phyloP scores from a whole-genome alignment of 2,888 invertebrate species.

The Ceriagrion tenellum region DNA sequence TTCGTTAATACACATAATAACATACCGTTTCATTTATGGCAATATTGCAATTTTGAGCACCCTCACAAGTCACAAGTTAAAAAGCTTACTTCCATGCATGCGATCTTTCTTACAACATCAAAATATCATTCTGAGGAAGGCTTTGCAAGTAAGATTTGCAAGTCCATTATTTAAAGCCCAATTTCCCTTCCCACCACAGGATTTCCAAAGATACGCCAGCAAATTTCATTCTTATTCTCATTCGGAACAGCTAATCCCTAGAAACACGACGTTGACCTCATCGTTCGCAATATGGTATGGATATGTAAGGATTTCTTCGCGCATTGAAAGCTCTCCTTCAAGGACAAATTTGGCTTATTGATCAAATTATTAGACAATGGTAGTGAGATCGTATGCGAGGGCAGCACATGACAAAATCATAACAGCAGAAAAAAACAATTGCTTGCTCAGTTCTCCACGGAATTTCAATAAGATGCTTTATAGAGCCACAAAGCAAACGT shows the following conservation, averaged over 20 bases:
- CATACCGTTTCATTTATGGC: too few relatives aligned
- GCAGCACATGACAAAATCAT: not conserved
- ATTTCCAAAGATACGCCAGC: not conserved
- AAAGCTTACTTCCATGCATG: too few relatives aligned
- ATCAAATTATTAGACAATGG: not conserved
- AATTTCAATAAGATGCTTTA: not conserved
- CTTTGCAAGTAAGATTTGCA: too few relatives aligned
- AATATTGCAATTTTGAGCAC: too few relatives aligned
- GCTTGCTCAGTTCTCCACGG: not conserved
- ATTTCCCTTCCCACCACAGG: not conserved
- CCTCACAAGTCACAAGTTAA: too few relatives aligned
- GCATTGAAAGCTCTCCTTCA: not conserved
- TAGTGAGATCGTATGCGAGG: not conserved
- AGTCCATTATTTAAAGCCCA: not conserved
- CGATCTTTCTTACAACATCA: too few relatives aligned
- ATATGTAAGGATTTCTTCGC: not conserved
- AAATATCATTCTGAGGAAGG: too few relatives aligned
- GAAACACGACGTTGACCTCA: not conserved
- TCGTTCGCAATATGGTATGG: not conserved
- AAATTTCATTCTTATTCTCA: not conserved
- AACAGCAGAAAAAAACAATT: not conserved
- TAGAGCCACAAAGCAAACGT: not conserved
- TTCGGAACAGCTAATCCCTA: not conserved
- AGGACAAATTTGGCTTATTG: not conserved
- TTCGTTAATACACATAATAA: too few relatives aligned